phyloP scores from a whole-genome alignment of 2,797 vertebrate genomes.

The Myotis myotis region DNA sequence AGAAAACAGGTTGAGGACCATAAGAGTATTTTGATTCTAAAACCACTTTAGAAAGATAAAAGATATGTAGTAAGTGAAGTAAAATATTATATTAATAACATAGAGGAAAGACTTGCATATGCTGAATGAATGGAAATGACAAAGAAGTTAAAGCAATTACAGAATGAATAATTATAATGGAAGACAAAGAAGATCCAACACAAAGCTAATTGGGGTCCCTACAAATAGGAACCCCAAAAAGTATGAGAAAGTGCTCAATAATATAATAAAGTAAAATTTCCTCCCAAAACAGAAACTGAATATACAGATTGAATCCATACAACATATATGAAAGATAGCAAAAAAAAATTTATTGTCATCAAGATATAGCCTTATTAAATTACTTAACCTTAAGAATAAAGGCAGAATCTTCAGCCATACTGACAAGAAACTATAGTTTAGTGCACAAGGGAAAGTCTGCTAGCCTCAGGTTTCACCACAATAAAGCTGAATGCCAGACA shows the following conservation, averaged over 20 bases:
- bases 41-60: not conserved
- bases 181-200: not conserved
- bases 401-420: not conserved
- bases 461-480: not conserved
- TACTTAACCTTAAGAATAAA: not conserved
- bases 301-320: not conserved
- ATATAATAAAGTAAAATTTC: not conserved
- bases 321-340: not conserved
- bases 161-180: not conserved
- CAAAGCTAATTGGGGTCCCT: not conserved
- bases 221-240: not conserved
- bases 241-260: not conserved
- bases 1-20: not conserved
- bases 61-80: not conserved
- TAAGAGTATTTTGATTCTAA: not conserved
- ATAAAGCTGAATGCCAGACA: not conserved
- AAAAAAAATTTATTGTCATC: not conserved
- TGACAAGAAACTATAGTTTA: not conserved
- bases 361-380: not conserved
- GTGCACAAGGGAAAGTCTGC: not conserved
- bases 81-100: not conserved
- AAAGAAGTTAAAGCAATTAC: not conserved
- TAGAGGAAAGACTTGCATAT: not conserved
- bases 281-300: not conserved
- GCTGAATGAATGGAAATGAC: not conserved